A percentile compares a stretch with the other conserved stretches of the same genome.
phyloP scores from a whole-genome alignment of 2,113 vertebrate genomes.

The Syrrhaptes paradoxus region DNA sequence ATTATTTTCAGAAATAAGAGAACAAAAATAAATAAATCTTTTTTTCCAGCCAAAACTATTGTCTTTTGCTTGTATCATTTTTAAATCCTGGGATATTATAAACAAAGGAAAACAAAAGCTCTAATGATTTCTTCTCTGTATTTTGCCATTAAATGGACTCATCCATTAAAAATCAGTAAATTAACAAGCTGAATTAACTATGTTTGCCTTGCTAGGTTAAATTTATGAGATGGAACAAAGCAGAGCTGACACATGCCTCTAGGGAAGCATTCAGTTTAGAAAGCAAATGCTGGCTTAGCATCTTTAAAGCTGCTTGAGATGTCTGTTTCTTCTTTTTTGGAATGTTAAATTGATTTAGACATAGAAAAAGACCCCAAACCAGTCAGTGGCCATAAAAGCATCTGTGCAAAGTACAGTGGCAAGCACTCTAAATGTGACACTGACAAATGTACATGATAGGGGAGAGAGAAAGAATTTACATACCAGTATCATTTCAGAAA shows the following conservation, averaged over 20 bases:
- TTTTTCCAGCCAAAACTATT: not conserved
- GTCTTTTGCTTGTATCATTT: not conserved
- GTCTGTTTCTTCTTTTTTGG: slow-evolving; percentile 14
- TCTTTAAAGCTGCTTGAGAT: slow-evolving; percentile 34
- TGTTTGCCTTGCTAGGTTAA: slow-evolving; percentile 29
- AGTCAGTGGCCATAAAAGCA: not conserved
- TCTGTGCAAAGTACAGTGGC: not conserved
- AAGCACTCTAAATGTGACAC: not conserved
- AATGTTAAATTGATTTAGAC: slow-evolving; percentile 14
- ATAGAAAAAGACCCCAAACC: slow-evolving; percentile 13
- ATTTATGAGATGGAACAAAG: slow-evolving; percentile 59
- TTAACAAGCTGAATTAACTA: slow-evolving; percentile 53
- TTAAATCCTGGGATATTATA: not conserved
- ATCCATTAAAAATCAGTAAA: not conserved
- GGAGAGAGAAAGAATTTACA: not conserved
- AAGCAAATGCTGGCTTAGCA: slow-evolving; percentile 29
- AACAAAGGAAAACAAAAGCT: not conserved
- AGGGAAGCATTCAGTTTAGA: slow-evolving; percentile 10
- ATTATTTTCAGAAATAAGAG: not conserved
- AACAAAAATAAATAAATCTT: not conserved
- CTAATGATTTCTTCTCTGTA: not conserved
- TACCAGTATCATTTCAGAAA: not conserved
- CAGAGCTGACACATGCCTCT: slow-evolving; percentile 13
- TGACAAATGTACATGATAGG: not conserved
- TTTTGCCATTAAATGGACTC: slow-evolving; percentile 5